These are phyloP conservation scores for Phenacoccus solenopsis DNA, from an alignment of 1,140 invertebrate genomes.

Conservation along the genomic window DNA sequence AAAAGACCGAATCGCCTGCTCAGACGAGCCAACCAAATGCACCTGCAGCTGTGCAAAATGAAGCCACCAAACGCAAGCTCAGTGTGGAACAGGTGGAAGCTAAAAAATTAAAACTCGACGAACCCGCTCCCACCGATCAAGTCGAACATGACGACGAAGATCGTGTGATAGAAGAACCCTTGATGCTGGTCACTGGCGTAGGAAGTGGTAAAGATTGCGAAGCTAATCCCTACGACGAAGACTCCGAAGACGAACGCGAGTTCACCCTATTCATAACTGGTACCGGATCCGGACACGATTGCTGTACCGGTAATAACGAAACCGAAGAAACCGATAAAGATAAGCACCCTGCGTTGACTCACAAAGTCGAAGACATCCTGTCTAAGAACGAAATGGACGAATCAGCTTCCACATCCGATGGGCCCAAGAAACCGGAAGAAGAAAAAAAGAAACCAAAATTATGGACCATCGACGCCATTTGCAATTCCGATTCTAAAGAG, in stretches of 20 bases:
- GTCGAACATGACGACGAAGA: conserved; percentile 28
- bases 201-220: conserved; percentile 45
- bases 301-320: conserved; percentile 19
- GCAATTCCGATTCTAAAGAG: conserved; percentile 22
- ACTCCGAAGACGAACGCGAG: conserved; percentile 36
- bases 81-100: too few species aligned
- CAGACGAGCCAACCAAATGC: too few species aligned
- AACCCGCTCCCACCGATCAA: neutral
- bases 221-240: neutral
- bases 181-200: conserved; percentile 55
- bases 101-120: neutral
- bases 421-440: neutral
- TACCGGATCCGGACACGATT: conserved; percentile 31
- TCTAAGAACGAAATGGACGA: neutral
- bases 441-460: conserved; percentile 28
- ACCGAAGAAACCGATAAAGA: conserved; percentile 40
- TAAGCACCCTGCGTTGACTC: neutral
- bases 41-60: too few species aligned
- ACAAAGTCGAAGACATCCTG: neutral
- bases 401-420: neutral
- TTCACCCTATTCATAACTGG: neutral
- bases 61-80: neutral
- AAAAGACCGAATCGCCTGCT: neutral
- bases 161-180: conserved; percentile 56
- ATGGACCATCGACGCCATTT: conserved; percentile 31